Evolutionary conservation across 2,797 vertebrate genomes (phyloP).

Genomic region (Syndactyla subalaris): DNA sequence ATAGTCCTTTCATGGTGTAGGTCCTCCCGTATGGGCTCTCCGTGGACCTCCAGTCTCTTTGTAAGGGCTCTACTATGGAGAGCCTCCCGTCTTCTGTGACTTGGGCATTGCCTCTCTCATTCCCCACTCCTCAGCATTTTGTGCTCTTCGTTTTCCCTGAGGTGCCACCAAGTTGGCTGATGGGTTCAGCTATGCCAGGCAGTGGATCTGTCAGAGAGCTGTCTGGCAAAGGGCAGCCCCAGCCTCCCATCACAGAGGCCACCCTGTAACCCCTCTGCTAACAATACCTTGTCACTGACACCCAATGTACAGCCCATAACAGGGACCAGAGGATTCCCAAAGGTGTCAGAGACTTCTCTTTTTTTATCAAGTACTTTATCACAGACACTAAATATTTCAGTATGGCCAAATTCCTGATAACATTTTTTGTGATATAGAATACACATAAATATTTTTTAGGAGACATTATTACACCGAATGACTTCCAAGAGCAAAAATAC

Average conservation of each 20-base stretch:
- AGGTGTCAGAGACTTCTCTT: not conserved
- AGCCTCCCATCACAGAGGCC: not conserved
- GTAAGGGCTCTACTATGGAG: not conserved
- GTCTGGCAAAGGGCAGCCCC: not conserved
- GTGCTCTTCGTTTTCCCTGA: not conserved
- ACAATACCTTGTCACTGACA: not conserved
- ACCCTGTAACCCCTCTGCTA: accelerated
- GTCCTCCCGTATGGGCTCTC: not conserved
- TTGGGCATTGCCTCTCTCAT: not conserved
- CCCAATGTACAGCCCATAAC: too few species aligned
- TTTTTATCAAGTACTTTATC: not conserved
- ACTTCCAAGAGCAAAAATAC: not conserved
- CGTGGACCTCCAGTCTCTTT: not conserved
- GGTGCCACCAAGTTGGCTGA: not conserved
- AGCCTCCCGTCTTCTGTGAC: not conserved
- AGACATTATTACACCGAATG: not conserved
- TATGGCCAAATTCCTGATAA: accelerated
- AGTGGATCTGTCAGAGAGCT: not conserved
- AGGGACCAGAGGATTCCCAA: not conserved
- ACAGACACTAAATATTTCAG: not conserved
- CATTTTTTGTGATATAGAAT: not conserved
- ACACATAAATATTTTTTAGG: not conserved
- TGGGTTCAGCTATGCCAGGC: not conserved
- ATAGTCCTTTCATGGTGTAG: not conserved
- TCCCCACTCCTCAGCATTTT: not conserved